These are phyloP conservation scores for Rhagonycha lutea DNA, from an alignment of 2,888 invertebrate genomes.

Conservation along the genomic window DNA sequence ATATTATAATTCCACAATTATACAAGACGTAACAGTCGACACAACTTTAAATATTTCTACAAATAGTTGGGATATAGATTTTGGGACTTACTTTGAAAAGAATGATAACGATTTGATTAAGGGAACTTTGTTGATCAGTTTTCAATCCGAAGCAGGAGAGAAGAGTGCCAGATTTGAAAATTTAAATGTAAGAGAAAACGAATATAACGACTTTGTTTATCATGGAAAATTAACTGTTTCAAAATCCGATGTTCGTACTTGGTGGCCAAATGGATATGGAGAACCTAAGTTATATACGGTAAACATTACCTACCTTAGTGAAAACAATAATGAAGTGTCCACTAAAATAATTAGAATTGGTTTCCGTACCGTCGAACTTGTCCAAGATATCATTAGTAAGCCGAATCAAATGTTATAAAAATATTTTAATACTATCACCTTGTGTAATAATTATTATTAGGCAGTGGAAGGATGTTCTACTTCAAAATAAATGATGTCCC, in stretches of 20 bases:
- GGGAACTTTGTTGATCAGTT: constrained; percentile 34
- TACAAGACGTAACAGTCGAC: constrained; percentile 64
- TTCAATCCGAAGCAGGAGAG: constrained; percentile 31
- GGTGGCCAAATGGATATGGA: constrained; percentile 98
- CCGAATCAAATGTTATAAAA: background rate
- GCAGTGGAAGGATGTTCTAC: constrained; percentile 75
- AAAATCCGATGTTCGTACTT: constrained; percentile 62
- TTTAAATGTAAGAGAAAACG: constrained; percentile 28
- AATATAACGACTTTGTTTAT: constrained; percentile 48
- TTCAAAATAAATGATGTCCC: constrained; percentile 82
- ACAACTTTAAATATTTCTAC: constrained; percentile 33
- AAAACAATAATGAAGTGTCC: constrained; percentile 47
- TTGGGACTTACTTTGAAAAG: constrained; percentile 53
- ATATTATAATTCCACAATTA: constrained; percentile 65
- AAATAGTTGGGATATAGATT: constrained; percentile 55
- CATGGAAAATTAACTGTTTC: constrained; percentile 15
- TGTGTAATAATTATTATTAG: constrained; percentile 27
- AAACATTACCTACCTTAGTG: constrained; percentile 57
- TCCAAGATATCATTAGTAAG: constrained; percentile 69
- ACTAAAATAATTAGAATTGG: constrained; percentile 71
- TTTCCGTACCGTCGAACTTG: constrained; percentile 82
- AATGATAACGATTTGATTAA: constrained; percentile 29
- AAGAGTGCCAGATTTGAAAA: constrained; percentile 18
- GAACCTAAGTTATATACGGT: constrained; percentile 76
- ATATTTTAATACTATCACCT: background rate